Conservation (phyloP, 2,888 invertebrate genomes). For the Carpatolechia fugitivella region DNA sequence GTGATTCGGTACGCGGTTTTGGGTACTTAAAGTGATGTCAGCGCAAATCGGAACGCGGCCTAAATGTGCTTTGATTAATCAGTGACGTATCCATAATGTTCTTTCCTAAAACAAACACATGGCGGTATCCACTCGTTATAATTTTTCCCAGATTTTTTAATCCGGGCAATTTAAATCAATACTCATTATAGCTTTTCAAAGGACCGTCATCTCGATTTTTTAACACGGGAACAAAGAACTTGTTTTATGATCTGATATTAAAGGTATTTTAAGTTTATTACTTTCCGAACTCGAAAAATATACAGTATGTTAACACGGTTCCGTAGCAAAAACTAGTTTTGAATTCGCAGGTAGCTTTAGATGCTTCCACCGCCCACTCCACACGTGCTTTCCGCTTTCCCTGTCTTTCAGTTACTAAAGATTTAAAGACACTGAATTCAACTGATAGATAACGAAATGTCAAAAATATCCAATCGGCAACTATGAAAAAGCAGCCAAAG, state of each 20-base stretch:
- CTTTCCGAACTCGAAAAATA: conserved; percentile 61
- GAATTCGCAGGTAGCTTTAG: conserved; percentile 9
- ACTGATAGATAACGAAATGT: too few relatives aligned
- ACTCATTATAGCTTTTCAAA: conserved; percentile 75
- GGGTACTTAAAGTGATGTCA: too few relatives aligned
- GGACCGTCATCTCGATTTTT: conserved; percentile 70
- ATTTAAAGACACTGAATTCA: too few relatives aligned
- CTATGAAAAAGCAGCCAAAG: too few relatives aligned
- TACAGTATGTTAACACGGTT: conserved; percentile 54
- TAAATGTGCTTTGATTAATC: not conserved
- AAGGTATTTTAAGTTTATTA: conserved; percentile 72
- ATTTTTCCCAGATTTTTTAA: conserved; percentile 76
- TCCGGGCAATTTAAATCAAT: conserved; percentile 77
- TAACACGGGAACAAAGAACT: conserved; percentile 68
- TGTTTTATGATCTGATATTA: conserved; percentile 75
- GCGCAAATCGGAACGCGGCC: not conserved
- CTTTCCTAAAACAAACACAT: conserved; percentile 41
- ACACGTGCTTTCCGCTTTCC: too few relatives aligned
- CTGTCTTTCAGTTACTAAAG: too few relatives aligned
- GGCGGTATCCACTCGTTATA: conserved; percentile 70
- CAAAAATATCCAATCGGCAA: too few relatives aligned
- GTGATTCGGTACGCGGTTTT: too few relatives aligned
- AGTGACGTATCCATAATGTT: conserved; percentile 43
- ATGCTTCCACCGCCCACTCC: not conserved
- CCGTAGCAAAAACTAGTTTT: conserved; percentile 30